These are phyloP conservation scores for Synanthedon vespiformis DNA, from an alignment of 2,888 invertebrate genomes.

Conservation along the genomic window DNA sequence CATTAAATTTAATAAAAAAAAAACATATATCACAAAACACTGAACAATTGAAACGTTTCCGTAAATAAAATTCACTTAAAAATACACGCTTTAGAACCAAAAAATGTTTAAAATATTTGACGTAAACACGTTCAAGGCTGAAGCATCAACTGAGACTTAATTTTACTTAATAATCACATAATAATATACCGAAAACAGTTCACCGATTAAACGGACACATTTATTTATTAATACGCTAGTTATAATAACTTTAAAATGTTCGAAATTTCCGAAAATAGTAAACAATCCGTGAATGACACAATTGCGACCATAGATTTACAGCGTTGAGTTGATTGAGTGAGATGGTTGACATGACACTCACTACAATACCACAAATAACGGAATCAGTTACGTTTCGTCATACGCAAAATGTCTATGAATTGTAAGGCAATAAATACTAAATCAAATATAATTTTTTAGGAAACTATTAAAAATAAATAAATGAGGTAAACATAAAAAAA, in stretches of 20 bases:
- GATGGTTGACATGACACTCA: slow-evolving; percentile 15
- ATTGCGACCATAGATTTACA: slow-evolving; percentile 62
- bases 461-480: too few relatives aligned
- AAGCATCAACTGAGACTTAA: slow-evolving; percentile 12
- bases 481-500: too few relatives aligned
- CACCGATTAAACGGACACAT: slow-evolving; percentile 11
- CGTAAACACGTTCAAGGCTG: slow-evolving; percentile 51
- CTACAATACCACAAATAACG: slow-evolving; percentile 43
- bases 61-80: slow-evolving; percentile 22
- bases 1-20: slow-evolving; percentile 2
- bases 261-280: slow-evolving; percentile 50
- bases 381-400: slow-evolving; percentile 26
- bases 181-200: too few relatives aligned
- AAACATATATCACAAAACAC: slow-evolving; percentile 26
- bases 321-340: slow-evolving; percentile 35
- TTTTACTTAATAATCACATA: slow-evolving; percentile 5
- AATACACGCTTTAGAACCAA: slow-evolving; percentile 25
- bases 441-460: too few relatives aligned
- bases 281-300: slow-evolving; percentile 63
- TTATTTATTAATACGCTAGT: slow-evolving; percentile 18
- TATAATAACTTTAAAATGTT: background rate
- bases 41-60: slow-evolving; percentile 20
- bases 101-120: slow-evolving; percentile 43
- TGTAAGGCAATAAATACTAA: too few relatives aligned
- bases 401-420: slow-evolving; percentile 13